Conservation (phyloP, 2,888 invertebrate genomes). For the Stenodera caucasica region DNA sequence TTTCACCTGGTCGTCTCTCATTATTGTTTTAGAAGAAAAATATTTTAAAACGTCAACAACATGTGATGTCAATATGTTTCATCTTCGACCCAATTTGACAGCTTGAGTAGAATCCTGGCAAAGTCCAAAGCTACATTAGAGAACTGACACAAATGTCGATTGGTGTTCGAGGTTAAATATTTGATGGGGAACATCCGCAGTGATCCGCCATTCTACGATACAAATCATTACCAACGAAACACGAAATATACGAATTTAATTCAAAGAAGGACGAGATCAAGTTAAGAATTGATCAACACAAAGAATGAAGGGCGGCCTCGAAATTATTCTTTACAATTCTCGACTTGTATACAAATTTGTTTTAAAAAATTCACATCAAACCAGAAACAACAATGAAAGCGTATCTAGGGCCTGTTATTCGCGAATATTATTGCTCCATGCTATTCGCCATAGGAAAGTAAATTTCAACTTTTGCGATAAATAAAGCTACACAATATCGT, state of each 20-base stretch:
- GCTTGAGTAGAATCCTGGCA: conserved; percentile 29
- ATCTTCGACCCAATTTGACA: conserved; percentile 34
- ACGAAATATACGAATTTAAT: too few species aligned
- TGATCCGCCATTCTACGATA: background rate
- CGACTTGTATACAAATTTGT: background rate
- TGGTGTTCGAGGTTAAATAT: conserved; percentile 15
- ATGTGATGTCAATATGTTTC: conserved; percentile 41
- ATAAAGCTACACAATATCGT: background rate
- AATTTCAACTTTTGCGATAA: background rate
- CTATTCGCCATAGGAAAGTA: background rate
- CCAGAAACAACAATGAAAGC: background rate
- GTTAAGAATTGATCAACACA: background rate
- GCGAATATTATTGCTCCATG: background rate
- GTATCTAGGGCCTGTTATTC: background rate
- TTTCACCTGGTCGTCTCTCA: conserved; percentile 8
- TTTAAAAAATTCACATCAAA: background rate
- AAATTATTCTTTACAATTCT: background rate
- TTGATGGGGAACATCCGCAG: conserved; percentile 20
- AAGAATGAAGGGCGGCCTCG: background rate
- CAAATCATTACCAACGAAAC: too few species aligned
- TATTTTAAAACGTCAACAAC: conserved; percentile 43
- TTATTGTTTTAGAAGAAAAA: too few species aligned
- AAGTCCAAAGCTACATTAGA: conserved; percentile 13
- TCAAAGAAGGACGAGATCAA: background rate
- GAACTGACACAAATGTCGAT: conserved; percentile 18